Evolutionary conservation across 1,140 invertebrate species (phyloP), one percentile per base, ranked within the genome.

Genomic region (Leptinotarsa undecemlineata): DNA sequence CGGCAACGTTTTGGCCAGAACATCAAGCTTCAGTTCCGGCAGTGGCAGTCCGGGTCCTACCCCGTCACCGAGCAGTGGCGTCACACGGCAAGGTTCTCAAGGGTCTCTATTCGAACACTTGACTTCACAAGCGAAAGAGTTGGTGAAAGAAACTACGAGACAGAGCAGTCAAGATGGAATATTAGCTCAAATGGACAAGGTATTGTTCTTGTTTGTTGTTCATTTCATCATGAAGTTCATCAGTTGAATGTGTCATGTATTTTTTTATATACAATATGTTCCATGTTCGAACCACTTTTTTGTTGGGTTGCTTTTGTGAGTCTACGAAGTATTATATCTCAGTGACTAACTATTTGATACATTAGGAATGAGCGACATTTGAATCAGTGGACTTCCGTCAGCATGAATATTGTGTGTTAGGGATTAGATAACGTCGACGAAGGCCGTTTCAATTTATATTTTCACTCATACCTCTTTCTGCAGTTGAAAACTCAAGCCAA

Each of bases 131-230:
- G 94, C 94, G 1, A 96, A 96, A 83, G 94, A 95, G 79, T 83
- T 96, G 68, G 93, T 96, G 3, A 88, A 91, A 62, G 94, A 96
- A 82, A 95, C 93, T 0, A 95, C 93, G 0, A 88, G 94, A 8
- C 94, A 96, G 84, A 93, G 93, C 81, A 95, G 94, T 81, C 94
- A 96, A 84, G 95, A 96, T 82, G 94, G 94, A 19, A 79, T 96
- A 1, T 85, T 96, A n/a, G 94, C 94, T 14, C 94, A 96, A 73
- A 94, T 96, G 89, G 94, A 96, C 79, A 96, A 96, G 89, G 93
- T 95, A 85, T 70, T 78, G 33, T 42, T 42, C 8, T 42, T 42
- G 33, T 42, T 42, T 42, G 33, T 42, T 77, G 51, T 68, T 19
- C 60, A 61, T 4, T 61, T 13, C 13, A 19, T 61, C 13, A 61